These are phyloP conservation scores for Salvelinus alpinus DNA, from an alignment of 2,113 vertebrate genomes.

Conservation along the genomic window DNA sequence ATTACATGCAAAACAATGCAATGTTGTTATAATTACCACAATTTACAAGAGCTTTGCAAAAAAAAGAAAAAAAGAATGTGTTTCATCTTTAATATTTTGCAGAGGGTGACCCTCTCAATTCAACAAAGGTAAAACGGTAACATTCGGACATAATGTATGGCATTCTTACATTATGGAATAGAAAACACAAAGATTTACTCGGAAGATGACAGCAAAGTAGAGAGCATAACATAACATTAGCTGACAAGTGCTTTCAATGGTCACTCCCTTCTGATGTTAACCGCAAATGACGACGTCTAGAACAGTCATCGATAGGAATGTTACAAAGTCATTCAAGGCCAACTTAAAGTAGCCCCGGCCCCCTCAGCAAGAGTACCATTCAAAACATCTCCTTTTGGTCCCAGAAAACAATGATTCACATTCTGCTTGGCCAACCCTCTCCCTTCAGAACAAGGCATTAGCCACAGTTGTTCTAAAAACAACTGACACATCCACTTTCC, in stretches of 20 bases:
- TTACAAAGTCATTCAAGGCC: conserved; percentile 37
- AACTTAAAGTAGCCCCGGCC: conserved; percentile 42
- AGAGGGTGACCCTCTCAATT: conserved; percentile 8
- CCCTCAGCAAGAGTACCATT: conserved; percentile 19
- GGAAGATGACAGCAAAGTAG: conserved; percentile 15
- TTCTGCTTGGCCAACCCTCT: not conserved
- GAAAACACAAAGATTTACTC: conserved; percentile 16
- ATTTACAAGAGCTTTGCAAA: conserved; percentile 24
- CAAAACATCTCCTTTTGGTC: conserved; percentile 40
- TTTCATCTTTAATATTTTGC: conserved; percentile 22
- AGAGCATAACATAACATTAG: not conserved
- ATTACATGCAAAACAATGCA: conserved; percentile 48
- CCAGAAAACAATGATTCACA: conserved; percentile 37
- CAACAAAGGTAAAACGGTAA: not conserved
- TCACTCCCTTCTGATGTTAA: not conserved
- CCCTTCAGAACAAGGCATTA: not conserved
- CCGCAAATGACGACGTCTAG: conserved; percentile 10
- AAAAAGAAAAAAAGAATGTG: not conserved
- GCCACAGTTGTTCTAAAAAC: conserved; percentile 22
- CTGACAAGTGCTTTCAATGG: not conserved
- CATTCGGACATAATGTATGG: not conserved
- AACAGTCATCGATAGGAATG: conserved; percentile 18
- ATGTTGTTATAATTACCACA: conserved; percentile 29
- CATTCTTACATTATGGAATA: not conserved
- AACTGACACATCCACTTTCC: conserved; percentile 37